phyloP scores from a whole-genome alignment of 1,140 invertebrate species.

The Drosophila guanche region DNA sequence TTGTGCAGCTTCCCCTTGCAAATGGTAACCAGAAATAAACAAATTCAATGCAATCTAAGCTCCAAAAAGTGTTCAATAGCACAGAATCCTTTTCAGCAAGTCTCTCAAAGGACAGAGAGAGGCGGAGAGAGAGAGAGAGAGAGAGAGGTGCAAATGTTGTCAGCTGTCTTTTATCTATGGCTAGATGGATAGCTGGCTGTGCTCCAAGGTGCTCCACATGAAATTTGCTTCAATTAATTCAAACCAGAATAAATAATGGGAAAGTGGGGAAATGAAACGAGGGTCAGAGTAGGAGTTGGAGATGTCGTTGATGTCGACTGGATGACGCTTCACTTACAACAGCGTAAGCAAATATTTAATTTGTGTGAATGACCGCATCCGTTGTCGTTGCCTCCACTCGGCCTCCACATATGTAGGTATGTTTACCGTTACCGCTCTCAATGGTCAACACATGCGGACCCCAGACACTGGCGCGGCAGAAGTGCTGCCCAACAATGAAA shows the following conservation, averaged over 20 bases:
- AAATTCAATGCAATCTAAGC: slow-evolving; percentile 3
- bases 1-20: background rate
- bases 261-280: too few relatives aligned
- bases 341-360: slow-evolving; percentile 71
- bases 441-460: slow-evolving; percentile 17
- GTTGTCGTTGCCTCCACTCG: slow-evolving; percentile 32
- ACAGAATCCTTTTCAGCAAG: slow-evolving; percentile 6
- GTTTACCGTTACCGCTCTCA: slow-evolving; percentile 53
- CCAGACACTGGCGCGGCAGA: too few relatives aligned
- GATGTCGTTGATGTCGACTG: slow-evolving; percentile 30
- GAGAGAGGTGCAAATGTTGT: background rate
- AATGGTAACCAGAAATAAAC: background rate
- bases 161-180: slow-evolving; percentile 19
- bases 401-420: background rate
- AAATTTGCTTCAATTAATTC: slow-evolving; percentile 59
- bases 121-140: background rate
- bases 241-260: slow-evolving; percentile 23
- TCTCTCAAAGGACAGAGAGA: slow-evolving; percentile 6
- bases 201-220: slow-evolving; percentile 15
- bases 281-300: slow-evolving; percentile 3
- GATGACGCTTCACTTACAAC: slow-evolving; percentile 52
- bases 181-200: too few relatives aligned
- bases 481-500: background rate
- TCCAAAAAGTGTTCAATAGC: too few relatives aligned
- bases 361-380: slow-evolving; percentile 70